Evolutionary conservation across 1,140 invertebrate genomes (phyloP).

Genomic region (Steinernema khuongi): DNA sequence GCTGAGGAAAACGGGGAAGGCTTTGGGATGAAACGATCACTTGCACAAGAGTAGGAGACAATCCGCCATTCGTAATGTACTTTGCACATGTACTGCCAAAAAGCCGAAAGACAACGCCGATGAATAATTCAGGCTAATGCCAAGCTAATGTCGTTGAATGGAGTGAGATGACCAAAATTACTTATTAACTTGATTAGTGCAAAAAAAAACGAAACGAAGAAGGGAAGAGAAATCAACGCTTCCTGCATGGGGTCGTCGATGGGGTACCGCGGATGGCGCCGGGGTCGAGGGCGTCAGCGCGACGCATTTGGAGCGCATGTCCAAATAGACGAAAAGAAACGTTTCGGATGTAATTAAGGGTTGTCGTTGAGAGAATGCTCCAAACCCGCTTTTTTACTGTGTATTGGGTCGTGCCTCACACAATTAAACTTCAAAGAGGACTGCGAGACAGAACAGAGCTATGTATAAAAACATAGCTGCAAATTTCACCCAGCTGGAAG

Average conservation of each 20-base stretch:
- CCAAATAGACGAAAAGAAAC: conserved; percentile 13
- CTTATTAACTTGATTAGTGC: not conserved
- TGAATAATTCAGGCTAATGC: not conserved
- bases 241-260: too few relatives aligned
- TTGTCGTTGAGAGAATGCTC: conserved; percentile 10
- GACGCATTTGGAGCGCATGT: not conserved
- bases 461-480: too few relatives aligned
- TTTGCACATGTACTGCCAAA: too few relatives aligned
- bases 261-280: too few relatives aligned
- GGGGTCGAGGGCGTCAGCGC: not conserved
- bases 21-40: too few relatives aligned
- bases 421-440: too few relatives aligned
- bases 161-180: not conserved
- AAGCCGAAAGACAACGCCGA: too few relatives aligned
- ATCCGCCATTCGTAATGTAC: too few relatives aligned
- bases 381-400: not conserved
- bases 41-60: too few relatives aligned
- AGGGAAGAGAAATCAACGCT: not conserved
- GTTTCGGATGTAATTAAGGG: conserved; percentile 16
- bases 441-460: too few relatives aligned
- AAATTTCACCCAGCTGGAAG: too few relatives aligned
- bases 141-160: not conserved
- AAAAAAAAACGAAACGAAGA: not conserved
- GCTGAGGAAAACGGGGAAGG: too few relatives aligned
- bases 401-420: not conserved